These are phyloP conservation scores for Drosophila putrida DNA, from an alignment of 2,888 invertebrate species.

Conservation along the genomic window DNA sequence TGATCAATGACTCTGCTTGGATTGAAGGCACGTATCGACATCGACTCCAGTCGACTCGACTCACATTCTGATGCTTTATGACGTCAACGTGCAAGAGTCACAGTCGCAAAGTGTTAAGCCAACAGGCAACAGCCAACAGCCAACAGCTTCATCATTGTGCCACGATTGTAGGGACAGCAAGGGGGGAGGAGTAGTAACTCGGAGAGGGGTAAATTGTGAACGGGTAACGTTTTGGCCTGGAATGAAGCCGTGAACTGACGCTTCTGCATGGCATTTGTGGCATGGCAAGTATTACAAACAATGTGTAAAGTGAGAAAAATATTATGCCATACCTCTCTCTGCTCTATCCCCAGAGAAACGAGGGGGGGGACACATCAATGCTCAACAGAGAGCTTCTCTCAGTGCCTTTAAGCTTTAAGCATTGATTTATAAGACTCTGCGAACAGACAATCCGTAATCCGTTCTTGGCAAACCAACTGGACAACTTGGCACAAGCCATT, in stretches of 20 bases:
- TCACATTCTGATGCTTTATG: slow-evolving; percentile 54
- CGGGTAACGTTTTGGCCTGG: slow-evolving; percentile 37
- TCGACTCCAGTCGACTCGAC: slow-evolving; percentile 1
- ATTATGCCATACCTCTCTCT: slow-evolving; percentile 45
- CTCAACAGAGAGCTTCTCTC: slow-evolving; percentile 6
- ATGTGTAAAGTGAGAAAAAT: slow-evolving; percentile 56
- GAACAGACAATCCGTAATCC: slow-evolving; percentile 73
- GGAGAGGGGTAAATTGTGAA: slow-evolving; percentile 16
- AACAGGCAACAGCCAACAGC: slow-evolving; percentile 56
- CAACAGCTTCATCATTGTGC: slow-evolving; percentile 71
- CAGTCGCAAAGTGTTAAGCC: slow-evolving; percentile 60
- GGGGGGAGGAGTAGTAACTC: not conserved
- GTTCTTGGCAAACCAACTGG: slow-evolving; percentile 71
- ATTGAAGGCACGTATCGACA: slow-evolving; percentile 75
- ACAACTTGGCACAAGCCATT: slow-evolving; percentile 65
- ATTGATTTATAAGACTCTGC: slow-evolving; percentile 73
- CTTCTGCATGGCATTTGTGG: slow-evolving; percentile 59
- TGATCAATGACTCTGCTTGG: slow-evolving; percentile 73
- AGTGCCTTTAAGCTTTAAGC: slow-evolving; percentile 73
- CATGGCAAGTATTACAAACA: slow-evolving; percentile 71
- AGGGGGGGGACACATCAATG: slow-evolving; percentile 36
- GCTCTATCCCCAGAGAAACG: not conserved
- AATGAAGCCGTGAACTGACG: slow-evolving; percentile 60
- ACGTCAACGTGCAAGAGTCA: slow-evolving; percentile 64
- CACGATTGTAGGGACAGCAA: not conserved